Evolutionary conservation across 1,140 invertebrate genomes (phyloP), one percentile per base, ranked within the genome.

Genomic region (Cydia amplana): DNA sequence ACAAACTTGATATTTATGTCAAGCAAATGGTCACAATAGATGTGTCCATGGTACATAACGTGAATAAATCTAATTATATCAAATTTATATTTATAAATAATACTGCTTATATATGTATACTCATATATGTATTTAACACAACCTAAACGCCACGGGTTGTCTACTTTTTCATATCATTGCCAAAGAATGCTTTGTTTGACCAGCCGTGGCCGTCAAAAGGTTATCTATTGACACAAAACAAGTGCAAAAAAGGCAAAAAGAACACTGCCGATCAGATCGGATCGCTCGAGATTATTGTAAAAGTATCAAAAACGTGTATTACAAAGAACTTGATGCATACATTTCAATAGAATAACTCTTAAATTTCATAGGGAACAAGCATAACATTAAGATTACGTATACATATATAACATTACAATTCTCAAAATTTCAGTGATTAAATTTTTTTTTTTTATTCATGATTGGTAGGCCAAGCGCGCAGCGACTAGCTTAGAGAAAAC

Each of bases 371-470:
- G 14, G 64, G 18, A 70, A 70, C 65, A 70, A 10, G 65, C 64
- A 65, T 65, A 65, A 70, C 65, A 16, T 70, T 70, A 70, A 40
- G 43, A 70, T 36, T 70, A 43, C 32, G 65, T 70, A 70, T 40
- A 65, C 40, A n/a, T 14, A 67, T 18, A 70, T 36, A 70, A 40
- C 65, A 70, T 70, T 70, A 70, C 28, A 70, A 32, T 40, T 36
- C 32, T 43, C 65, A 70, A 67, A 36, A 70, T 40, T n/a, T 23
- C 55, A 36, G 40, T 43, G 36, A 70, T 70, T 70, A 70, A 36
- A 70, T 18, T 43, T 70, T 36, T 36, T 70, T 36, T 9, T 16
- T 60, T 4, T 0, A 20, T 60, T 60, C 6, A 55, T 60, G 18
- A 60, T 23, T 18, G 16, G 9, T 60, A 20, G 7, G 65, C 65